Conservation (phyloP, 2,888 invertebrate genomes). For the Leptinotarsa juncta region DNA sequence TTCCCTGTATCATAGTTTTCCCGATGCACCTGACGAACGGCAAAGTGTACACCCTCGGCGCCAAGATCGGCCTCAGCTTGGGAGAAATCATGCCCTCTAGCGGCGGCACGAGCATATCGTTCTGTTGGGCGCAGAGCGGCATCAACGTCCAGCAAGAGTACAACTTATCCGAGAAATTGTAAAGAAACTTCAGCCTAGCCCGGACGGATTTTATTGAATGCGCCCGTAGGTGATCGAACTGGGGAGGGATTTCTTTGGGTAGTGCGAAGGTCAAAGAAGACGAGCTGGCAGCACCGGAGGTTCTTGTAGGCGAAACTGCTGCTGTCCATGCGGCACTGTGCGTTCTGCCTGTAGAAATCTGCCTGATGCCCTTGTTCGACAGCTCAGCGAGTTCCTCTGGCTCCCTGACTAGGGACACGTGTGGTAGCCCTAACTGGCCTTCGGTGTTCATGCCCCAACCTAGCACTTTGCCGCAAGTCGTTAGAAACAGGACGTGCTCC, state of each 20-base stretch:
- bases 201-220: conserved; percentile 68
- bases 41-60: conserved; percentile 72
- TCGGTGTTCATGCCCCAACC: conserved; percentile 76
- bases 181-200: conserved; percentile 69
- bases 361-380: conserved; percentile 68
- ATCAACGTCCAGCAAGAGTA: conserved; percentile 71
- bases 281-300: conserved; percentile 58
- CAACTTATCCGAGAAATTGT: conserved; percentile 73
- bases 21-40: conserved; percentile 74
- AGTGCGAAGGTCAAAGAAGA: conserved; percentile 67
- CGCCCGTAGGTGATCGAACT: conserved; percentile 69
- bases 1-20: conserved; percentile 76
- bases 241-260: conserved; percentile 69
- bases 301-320: conserved; percentile 66
- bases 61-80: conserved; percentile 68
- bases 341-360: conserved; percentile 73
- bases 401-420: conserved; percentile 69
- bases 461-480: conserved; percentile 70
- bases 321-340: conserved; percentile 76
- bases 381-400: conserved; percentile 69
- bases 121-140: conserved; percentile 66
- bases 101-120: conserved; percentile 63
- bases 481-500: conserved; percentile 72
- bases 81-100: conserved; percentile 65
- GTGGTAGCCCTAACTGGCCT: conserved; percentile 72